Base-by-base conservation (phyloP, 2,797 vertebrate genomes). In the Microhierax caerulescens region DNA sequence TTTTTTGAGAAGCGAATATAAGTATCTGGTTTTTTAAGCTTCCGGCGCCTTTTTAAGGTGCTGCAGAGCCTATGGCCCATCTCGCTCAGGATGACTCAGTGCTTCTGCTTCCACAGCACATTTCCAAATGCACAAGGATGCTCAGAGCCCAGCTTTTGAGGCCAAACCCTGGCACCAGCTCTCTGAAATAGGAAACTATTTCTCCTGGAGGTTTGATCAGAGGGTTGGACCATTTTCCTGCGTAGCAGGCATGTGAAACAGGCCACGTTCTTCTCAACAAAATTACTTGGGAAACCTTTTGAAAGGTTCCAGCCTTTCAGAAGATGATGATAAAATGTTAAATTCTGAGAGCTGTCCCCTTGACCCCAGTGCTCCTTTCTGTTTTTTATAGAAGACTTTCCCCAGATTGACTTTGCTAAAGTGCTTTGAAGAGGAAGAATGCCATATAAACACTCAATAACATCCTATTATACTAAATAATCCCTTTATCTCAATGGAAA, bases 1-100 rank as follows among this genome's bases (percentile, higher is more conserved):
- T n/a, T n/a, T n/a, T n/a, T n/a, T n/a, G 59, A 89, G 92, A 97
- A 96, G 64, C 70, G 93, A 88, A 83, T 93, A 93, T 93, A 78
- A 13, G 21, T 28, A 47, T 5, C 5, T 39, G 51, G 68, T 25
- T 79, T 61, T 72, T 6, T 20, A 88, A n/a, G 5, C 43, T 84
- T 69, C 53, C 15, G 8, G 32, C 37, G 50, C 51, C 41, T 85
- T 61, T 85, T 70, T 43, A 47, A 84, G 63, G 54, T 76, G 32
- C 65, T 90, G 74, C 77, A 85, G 30, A 72, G 50, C 22, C 61
- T 34, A 3, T 32, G 53, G 32, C 60, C n/a, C 12, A 45, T 73
- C 37, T 80, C 64, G 45, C 60, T 79, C 22, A 60, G 79, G 48
- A 77, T 65, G 82, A 89, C 28, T 88, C 90, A 36, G 51, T 70